Base-by-base conservation (phyloP, 2,113 vertebrate species). In the Sapajus apella region DNA sequence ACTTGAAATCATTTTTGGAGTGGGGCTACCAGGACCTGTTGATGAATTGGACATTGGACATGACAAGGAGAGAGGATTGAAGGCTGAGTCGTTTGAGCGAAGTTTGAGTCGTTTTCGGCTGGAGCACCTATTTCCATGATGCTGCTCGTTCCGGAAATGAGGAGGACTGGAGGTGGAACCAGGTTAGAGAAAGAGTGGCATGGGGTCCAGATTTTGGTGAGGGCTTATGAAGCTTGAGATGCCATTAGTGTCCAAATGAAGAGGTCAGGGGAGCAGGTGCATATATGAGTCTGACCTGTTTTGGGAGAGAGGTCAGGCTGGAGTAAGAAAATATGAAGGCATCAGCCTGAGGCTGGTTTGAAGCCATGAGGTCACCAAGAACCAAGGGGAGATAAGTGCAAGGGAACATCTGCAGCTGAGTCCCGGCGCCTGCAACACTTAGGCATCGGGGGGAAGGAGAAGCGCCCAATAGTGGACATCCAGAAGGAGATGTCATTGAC, bases 281-380 rank as follows among this genome's bases (percentile, higher is more conserved):
- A 75, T 75, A 5, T 10, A 4, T 25, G 58, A 73, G 82, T 50
- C 76, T 81, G n/a, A 72, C 77, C 35, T 64, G 11, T 64, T 50
- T 27, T 17, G 66, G 80, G 72, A 72, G 43, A 40, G 72, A 82
- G 84, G 40, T n/a, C 21, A 30, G 64, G 30, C 20, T 75, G 43
- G 68, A 86, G 32, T 75, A 45, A 75, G 47, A 87, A 21, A n/a
- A 73, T 91, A 56, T 45, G 37, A 91, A 87, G 47, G 12, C 68
- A 77, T 81, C n/a, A 27, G 66, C 56, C 35, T 27, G 47, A 73
- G 40, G 58, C n/a, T 75, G 82, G 32, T 35, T 92, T 84, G 50
- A 56, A 83, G 68, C 94, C 70, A 68, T 37, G 89, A 96, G 92
- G 23, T 79, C 92, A 92, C 58, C 23, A 68, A 75, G 45, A 56